phyloP scores from a whole-genome alignment of 2,113 vertebrate species.

The Dolichallabes microphthalmus region DNA sequence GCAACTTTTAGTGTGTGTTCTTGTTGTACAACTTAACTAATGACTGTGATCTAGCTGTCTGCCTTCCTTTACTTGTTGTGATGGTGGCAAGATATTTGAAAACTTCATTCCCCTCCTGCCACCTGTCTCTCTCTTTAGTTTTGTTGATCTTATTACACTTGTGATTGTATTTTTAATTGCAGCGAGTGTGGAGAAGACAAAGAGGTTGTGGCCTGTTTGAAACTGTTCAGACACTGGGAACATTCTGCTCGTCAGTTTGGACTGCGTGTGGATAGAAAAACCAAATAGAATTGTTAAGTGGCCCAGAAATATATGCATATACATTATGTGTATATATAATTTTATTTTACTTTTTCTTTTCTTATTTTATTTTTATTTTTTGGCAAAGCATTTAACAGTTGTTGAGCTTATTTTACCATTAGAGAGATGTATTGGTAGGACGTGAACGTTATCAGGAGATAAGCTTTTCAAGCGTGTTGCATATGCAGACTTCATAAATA shows the following conservation, averaged over 20 bases:
- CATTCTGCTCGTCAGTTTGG: slow-evolving; percentile 48
- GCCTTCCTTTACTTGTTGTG: slow-evolving; percentile 75
- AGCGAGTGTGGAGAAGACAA: slow-evolving; percentile 69
- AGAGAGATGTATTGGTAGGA: slow-evolving; percentile 83
- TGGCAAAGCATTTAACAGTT: slow-evolving; percentile 70
- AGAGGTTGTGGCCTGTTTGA: slow-evolving; percentile 52
- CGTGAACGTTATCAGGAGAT: slow-evolving; percentile 79
- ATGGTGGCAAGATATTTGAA: slow-evolving; percentile 72
- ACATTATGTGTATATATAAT: slow-evolving; percentile 68
- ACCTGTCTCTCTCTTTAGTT: slow-evolving; percentile 56
- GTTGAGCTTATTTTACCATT: slow-evolving; percentile 81
- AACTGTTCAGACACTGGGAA: slow-evolving; percentile 46
- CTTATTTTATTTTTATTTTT: slow-evolving; percentile 52
- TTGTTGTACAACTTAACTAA: slow-evolving; percentile 73
- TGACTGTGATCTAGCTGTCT: slow-evolving; percentile 76
- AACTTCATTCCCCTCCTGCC: slow-evolving; percentile 57
- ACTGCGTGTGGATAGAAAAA: slow-evolving; percentile 52
- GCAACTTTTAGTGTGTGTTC: slow-evolving; percentile 67
- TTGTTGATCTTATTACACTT: slow-evolving; percentile 61
- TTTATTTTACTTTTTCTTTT: slow-evolving; percentile 57
- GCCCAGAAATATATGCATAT: slow-evolving; percentile 69
- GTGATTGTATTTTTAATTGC: slow-evolving; percentile 73
- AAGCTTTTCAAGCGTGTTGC: slow-evolving; percentile 86
- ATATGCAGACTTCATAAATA: slow-evolving; percentile 93
- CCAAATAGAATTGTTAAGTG: slow-evolving; percentile 65